Evolutionary conservation across 2,113 vertebrate species (phyloP).

Genomic region (Pyxicephalus adspersus): DNA sequence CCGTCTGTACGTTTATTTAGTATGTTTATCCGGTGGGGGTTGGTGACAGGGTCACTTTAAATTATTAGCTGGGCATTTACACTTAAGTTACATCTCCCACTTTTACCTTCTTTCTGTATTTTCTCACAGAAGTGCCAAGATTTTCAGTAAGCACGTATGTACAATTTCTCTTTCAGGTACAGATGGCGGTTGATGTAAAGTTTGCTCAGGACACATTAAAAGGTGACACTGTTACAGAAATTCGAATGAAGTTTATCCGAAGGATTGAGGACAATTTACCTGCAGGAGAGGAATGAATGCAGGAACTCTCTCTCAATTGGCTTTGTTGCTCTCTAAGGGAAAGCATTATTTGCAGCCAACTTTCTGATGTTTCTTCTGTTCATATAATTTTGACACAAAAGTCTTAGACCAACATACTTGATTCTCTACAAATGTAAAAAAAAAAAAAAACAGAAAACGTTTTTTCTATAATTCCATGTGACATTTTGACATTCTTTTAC

Average conservation of each 20-base stretch:
- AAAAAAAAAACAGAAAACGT: not conserved
- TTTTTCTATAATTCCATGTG: not conserved
- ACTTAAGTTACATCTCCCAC: too few relatives aligned
- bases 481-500: not conserved
- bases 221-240: slow-evolving; percentile 95
- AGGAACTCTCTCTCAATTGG: not conserved
- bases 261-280: slow-evolving; percentile 97
- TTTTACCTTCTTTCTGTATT: not conserved
- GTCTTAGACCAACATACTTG: slow-evolving; percentile 13
- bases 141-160: not conserved
- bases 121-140: not conserved
- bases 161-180: slow-evolving; percentile 76
- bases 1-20: too few relatives aligned
- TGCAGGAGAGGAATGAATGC: slow-evolving; percentile 89
- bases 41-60: too few relatives aligned
- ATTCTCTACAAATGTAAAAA: not conserved
- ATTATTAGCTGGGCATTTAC: too few relatives aligned
- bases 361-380: not conserved
- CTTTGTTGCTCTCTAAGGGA: not conserved
- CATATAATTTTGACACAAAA: slow-evolving; percentile 4
- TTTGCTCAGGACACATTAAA: slow-evolving; percentile 94
- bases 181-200: slow-evolving; percentile 98
- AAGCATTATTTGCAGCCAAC: slow-evolving; percentile 1
- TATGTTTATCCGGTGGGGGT: too few relatives aligned
- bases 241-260: slow-evolving; percentile 97